Conservation (phyloP, 2,888 invertebrate genomes). For the Rosalia funebris region DNA sequence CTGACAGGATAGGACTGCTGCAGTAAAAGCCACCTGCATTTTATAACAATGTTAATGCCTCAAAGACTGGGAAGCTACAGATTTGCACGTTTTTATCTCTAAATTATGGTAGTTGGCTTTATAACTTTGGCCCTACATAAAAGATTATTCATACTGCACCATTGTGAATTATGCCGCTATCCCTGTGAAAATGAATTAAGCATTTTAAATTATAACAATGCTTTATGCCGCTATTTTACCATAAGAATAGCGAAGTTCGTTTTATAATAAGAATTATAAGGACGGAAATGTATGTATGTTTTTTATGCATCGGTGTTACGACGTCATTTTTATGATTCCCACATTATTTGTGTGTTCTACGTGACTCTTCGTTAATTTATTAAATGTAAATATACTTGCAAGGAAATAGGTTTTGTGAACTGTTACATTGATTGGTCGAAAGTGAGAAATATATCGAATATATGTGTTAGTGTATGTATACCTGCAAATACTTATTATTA, state of each 20-base stretch:
- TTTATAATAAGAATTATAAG: too few relatives aligned
- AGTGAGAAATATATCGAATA: too few relatives aligned
- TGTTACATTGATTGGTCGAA: too few relatives aligned
- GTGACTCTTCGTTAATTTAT: background rate
- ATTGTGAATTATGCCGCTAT: background rate
- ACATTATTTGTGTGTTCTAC: background rate
- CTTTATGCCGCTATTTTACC: background rate
- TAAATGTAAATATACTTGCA: too few relatives aligned
- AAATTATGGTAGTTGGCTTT: background rate
- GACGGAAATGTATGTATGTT: background rate
- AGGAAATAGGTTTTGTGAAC: too few relatives aligned
- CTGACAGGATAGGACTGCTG: too few relatives aligned
- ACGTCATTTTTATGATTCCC: background rate
- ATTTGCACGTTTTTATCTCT: background rate
- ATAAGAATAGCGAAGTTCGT: too few relatives aligned
- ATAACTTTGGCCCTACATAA: background rate
- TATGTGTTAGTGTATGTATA: too few relatives aligned
- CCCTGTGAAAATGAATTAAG: background rate
- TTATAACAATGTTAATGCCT: background rate
- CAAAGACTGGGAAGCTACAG: background rate
- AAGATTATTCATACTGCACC: background rate
- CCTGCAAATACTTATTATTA: too few relatives aligned
- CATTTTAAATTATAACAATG: background rate
- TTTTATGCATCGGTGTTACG: too few relatives aligned
- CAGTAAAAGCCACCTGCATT: background rate